These are phyloP conservation scores for Xenopus laevis DNA, from an alignment of 2,113 vertebrate species.

Conservation along the genomic window DNA sequence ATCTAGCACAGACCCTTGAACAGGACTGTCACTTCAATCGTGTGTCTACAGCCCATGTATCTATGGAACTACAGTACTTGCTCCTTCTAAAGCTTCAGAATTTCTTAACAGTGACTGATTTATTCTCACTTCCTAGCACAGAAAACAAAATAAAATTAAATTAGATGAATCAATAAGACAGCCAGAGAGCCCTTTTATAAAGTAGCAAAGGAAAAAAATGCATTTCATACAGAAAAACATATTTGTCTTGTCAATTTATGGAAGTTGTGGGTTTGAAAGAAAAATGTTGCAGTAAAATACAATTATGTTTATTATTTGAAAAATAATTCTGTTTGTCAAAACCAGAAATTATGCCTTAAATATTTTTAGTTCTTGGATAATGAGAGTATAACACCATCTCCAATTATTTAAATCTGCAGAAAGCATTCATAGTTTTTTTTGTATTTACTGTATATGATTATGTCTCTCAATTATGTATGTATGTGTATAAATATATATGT, in stretches of 20 bases:
- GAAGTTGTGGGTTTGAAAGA: conserved; percentile 24
- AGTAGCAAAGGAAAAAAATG: conserved; percentile 7
- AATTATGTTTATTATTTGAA: conserved; percentile 21
- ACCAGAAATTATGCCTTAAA: conserved; percentile 6
- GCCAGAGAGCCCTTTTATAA: conserved; percentile 20
- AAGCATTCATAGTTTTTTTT: too few species aligned
- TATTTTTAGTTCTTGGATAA: background rate
- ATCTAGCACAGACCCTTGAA: background rate
- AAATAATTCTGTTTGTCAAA: conserved; percentile 9
- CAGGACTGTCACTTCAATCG: background rate
- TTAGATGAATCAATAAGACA: conserved; percentile 21
- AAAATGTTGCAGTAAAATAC: conserved; percentile 30
- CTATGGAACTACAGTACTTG: background rate
- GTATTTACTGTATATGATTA: too few species aligned
- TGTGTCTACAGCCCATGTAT: background rate
- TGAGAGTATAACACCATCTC: too few species aligned
- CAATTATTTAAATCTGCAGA: too few species aligned
- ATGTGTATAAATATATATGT: too few species aligned
- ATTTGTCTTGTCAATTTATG: conserved; percentile 41
- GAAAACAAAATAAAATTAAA: conserved; percentile 19
- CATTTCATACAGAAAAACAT: conserved; percentile 27
- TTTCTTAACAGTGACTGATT: conserved; percentile 22
- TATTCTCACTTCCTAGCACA: background rate
- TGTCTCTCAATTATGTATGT: too few species aligned
- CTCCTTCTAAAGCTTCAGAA: background rate